These are phyloP conservation scores for Circaetus gallicus DNA, from an alignment of 2,113 vertebrate species.

Conservation along the genomic window DNA sequence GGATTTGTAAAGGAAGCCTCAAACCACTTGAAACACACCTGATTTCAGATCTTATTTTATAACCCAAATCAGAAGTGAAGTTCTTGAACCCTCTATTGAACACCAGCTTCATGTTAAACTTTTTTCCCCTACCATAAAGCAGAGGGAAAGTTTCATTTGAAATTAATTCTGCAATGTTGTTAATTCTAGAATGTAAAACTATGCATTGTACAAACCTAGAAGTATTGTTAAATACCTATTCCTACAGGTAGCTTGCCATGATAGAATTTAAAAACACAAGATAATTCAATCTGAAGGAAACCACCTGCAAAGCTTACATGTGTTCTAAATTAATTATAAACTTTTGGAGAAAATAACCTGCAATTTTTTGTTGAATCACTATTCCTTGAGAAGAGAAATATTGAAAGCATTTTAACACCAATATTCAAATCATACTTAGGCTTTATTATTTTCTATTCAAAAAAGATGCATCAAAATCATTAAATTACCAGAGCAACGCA, in stretches of 20 bases:
- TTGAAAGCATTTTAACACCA: not conserved
- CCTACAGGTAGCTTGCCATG: not conserved
- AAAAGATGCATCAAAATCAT: not conserved
- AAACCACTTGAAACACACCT: not conserved
- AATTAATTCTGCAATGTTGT: not conserved
- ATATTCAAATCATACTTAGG: not conserved
- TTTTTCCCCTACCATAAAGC: not conserved
- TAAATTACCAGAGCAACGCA: not conserved
- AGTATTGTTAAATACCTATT: not conserved
- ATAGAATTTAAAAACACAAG: not conserved
- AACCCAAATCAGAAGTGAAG: not conserved
- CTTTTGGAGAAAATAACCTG: not conserved
- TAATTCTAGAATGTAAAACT: not conserved
- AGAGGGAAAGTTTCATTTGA: not conserved
- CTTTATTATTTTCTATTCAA: not conserved
- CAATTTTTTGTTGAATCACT: not conserved
- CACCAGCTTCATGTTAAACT: not conserved
- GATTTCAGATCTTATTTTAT: not conserved
- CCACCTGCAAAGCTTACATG: not conserved
- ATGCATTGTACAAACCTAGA: not conserved
- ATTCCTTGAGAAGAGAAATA: not conserved
- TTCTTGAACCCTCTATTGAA: not conserved
- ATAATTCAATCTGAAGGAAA: not conserved
- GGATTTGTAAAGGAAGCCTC: not conserved
- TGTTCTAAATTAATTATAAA: not conserved